Percentiles rank a stretch among this genome's conserved stretches.
Conservation (phyloP, 2,797 vertebrate species). For the Neosilurus mollespiculum region DNA sequence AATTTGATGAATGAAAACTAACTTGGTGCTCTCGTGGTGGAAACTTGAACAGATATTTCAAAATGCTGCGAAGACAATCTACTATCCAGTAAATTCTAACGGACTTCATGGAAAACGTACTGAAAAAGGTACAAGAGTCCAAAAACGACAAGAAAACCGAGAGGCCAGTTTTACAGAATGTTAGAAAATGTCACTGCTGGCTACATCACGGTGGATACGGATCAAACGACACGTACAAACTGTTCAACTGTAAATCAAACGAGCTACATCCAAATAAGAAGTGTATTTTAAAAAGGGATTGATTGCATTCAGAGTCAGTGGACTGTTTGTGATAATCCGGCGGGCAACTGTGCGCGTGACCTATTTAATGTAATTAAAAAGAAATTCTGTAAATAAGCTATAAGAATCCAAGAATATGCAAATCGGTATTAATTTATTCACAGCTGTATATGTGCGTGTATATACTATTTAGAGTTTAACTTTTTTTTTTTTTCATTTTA, state of each 20-base stretch:
- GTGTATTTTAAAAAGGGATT: constrained; percentile 65
- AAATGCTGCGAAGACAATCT: constrained; percentile 57
- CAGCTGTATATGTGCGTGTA: constrained; percentile 98
- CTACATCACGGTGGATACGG: constrained; percentile 30
- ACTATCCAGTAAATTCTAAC: constrained; percentile 22
- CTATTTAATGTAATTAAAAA: constrained; percentile 98
- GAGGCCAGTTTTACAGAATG: constrained; percentile 15
- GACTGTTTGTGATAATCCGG: constrained; percentile 64
- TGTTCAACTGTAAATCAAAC: constrained; percentile 41
- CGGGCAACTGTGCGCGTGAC: constrained; percentile 75
- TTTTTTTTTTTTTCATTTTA: constrained; percentile 79
- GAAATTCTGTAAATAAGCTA: constrained; percentile 98
- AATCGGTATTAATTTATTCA: constrained; percentile 99
- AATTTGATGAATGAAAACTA: constrained; percentile 38
- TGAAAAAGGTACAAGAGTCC: constrained; percentile 33
- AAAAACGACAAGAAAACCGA: constrained; percentile 18
- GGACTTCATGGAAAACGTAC: constrained; percentile 36
- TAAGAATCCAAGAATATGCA: constrained; percentile 96
- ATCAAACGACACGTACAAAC: constrained; percentile 40
- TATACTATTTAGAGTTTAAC: constrained; percentile 94
- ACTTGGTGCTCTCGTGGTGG: constrained; percentile 48
- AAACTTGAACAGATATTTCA: constrained; percentile 51
- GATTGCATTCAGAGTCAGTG: constrained; percentile 58
- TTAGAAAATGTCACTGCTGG: constrained; percentile 40
- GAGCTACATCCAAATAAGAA: constrained; percentile 49